A percentile compares a stretch with the other conserved stretches of the same genome.
phyloP scores from a whole-genome alignment of 2,888 invertebrate genomes.

The Teinopalpus imperialis region DNA sequence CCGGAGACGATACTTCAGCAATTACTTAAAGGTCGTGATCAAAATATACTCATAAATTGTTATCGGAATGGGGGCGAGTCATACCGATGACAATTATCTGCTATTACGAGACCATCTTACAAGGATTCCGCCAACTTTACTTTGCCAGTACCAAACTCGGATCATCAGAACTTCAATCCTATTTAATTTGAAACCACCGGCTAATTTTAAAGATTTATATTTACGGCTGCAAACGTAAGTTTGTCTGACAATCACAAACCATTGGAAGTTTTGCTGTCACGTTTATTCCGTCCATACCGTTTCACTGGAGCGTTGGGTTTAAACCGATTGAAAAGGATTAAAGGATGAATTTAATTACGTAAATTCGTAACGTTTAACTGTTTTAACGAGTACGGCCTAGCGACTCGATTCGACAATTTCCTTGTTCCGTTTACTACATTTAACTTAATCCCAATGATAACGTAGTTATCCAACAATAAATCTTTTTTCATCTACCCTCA shows the following conservation, averaged over 20 bases:
- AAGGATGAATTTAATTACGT: too few relatives aligned
- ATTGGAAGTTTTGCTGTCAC: constrained; percentile 14
- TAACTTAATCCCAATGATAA: too few relatives aligned
- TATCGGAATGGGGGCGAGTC: constrained; percentile 38
- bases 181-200: background rate
- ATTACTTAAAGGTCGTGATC: constrained; percentile 68
- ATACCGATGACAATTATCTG: constrained; percentile 66
- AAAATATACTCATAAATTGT: constrained; percentile 64
- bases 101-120: constrained; percentile 48
- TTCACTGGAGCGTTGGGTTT: constrained; percentile 10
- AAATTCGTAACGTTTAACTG: too few relatives aligned
- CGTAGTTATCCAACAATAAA: too few relatives aligned
- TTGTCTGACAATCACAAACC: constrained; percentile 13
- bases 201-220: background rate
- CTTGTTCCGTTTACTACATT: too few relatives aligned
- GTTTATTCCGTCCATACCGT: constrained; percentile 8
- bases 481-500: too few relatives aligned
- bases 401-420: too few relatives aligned
- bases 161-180: background rate
- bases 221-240: background rate
- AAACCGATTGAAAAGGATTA: constrained; percentile 4
- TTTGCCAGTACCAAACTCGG: background rate
- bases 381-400: too few relatives aligned
- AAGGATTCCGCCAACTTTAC: constrained; percentile 18
- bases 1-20: constrained; percentile 51